Evolutionary conservation across 1,140 invertebrate genomes (phyloP), one percentile per base, ranked within the genome.

Genomic region (Onthophagus taurus): DNA sequence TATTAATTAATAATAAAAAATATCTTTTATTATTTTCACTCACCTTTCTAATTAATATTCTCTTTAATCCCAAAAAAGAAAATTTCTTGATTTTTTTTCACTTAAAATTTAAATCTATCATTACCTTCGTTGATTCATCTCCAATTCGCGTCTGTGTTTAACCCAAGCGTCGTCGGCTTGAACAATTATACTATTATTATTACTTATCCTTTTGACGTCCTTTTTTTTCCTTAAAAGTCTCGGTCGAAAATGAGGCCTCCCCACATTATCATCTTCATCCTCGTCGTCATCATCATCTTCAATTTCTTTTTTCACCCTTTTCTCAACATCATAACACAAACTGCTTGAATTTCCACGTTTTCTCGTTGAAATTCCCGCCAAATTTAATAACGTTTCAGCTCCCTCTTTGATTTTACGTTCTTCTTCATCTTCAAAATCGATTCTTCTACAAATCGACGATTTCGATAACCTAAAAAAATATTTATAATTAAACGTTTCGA

Each of bases 401-500:
- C 84, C 85, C 61, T 87, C 84, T 12, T 77, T 81, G 36, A 85
- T 81, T 50, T 80, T 80, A 36, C 81, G 72, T 57, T 81, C 78
- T 59, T 86, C 83, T 49, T 83, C 81, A 5, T 80, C 70, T 47
- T 82, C 77, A 31, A 63, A 60, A 41, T 59, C 54, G 12, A 63
- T 58, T 53, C 60, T 64, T 7, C 54, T 38, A 48, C 57, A 52
- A 26, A 49, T 49, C 44, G 24, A 11, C 18, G 31, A 52, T 31
- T 53, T 57, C 5, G 44, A 38, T 23, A 49, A 23, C 35, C 59
- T 63, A 44, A 42, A 46, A 51, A 18, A 39, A 30, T 14, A 12
- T 13, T 8, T 8, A 7, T 41, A 41, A 41, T 41, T 7, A n/a
- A 7, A 7, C 7, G 24, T 7, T 26, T 26, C 24, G n/a, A 7